Evolutionary conservation across 2,888 invertebrate species (phyloP), one percentile per base, ranked within the genome.

Genomic region (Argynnis bischoffii): DNA sequence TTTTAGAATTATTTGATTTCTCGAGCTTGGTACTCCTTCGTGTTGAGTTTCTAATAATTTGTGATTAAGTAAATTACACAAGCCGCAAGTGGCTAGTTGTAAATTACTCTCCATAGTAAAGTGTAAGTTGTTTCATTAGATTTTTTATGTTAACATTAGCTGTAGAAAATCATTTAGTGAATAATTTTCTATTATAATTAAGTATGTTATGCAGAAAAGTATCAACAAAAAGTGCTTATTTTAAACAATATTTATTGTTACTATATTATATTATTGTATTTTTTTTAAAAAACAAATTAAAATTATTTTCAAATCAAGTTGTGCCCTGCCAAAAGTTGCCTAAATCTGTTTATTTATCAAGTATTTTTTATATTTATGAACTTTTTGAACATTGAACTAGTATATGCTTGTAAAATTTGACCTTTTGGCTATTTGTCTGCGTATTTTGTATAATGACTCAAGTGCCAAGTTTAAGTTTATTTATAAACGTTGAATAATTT

Each of bases 401-500:
- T 41, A 63, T 15, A 51, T 18, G 53, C 46, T 31, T 41, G 55
- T 65, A 55, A 59, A 6, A 47, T 51, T 11, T 59, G 41, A 51
- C 31, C 31, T 63, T 56, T 73, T 73, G 73, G 73, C 71, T 47
- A 63, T 56, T 65, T 69, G 71, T 70, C 73, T 67, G 47, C 59
- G 63, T 16, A 59, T 67, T 53, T 35, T 46, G 15, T 59, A 60
- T 63, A 64, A 60, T 60, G 64, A 64, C 50, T 56, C 50, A 66
- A 68, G 64, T 56, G 67, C 66, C 73, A 71, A 73, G 71, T 65
- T 71, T 71, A 64, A 31, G 6, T 60, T 65, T 65, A 66, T 63
- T 57, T 63, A 69, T 71, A 69, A 61, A n/a, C 15, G 54, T 57
- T 57, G 46, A 46, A 67, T 46, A 53, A 67, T 67, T 57, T 31